These are phyloP conservation scores for Macropodus opercularis DNA, from an alignment of 2,797 vertebrate genomes.

Conservation along the genomic window DNA sequence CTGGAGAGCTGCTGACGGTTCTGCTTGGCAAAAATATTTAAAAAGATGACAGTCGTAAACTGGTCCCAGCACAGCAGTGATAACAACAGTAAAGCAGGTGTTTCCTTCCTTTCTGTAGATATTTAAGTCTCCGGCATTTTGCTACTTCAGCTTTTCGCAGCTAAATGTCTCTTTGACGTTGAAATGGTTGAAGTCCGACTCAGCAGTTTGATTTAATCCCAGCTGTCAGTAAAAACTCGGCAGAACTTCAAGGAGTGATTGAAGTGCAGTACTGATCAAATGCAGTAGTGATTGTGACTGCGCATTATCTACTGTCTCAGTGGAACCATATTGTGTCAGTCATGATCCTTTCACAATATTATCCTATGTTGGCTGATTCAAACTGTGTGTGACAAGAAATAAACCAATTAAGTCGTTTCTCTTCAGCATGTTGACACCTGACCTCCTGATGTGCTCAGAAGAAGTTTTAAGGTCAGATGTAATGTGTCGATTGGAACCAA, in stretches of 20 bases:
- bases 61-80: not conserved
- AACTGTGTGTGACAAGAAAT: not conserved
- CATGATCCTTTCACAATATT: not conserved
- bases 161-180: conserved; percentile 1
- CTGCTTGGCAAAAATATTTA: not conserved
- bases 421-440: not conserved
- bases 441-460: no score
- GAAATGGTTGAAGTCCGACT: not conserved
- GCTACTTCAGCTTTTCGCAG: not conserved
- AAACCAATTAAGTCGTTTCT: not conserved
- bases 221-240: not conserved
- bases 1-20: not conserved
- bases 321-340: not conserved
- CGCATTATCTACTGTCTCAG: no score
- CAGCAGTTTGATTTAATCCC: not conserved
- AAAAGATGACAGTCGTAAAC: not conserved
- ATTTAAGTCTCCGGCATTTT: not conserved
- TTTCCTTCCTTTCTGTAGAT: not conserved
- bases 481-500: not conserved
- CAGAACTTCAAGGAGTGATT: not conserved
- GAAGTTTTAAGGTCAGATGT: no score
- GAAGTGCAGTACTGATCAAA: not conserved
- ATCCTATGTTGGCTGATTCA: not conserved
- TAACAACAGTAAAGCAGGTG: conserved; percentile 3
- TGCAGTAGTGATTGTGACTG: not conserved